Conservation (phyloP, 1,140 invertebrate genomes). For the Polypedilum pembai region DNA sequence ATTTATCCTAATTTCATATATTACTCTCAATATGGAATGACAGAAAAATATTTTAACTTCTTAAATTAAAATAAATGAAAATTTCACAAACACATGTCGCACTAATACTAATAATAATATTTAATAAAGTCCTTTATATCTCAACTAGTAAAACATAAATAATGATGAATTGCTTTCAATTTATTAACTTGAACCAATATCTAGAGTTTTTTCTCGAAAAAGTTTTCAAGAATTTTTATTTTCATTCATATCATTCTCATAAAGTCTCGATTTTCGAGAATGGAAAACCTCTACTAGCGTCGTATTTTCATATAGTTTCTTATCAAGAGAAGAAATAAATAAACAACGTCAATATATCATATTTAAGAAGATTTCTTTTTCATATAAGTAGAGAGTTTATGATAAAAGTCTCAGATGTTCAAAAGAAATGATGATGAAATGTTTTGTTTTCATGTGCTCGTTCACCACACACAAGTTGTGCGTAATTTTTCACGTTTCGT, state of each 20-base stretch:
- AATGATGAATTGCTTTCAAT: slow-evolving; percentile 26
- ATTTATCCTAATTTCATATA: too few relatives aligned
- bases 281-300: too few relatives aligned
- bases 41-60: too few relatives aligned
- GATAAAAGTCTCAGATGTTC: slow-evolving; percentile 1
- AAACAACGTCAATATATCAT: slow-evolving; percentile 26
- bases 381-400: neutral
- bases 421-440: slow-evolving; percentile 7
- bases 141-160: neutral
- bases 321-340: neutral
- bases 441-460: neutral
- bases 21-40: too few relatives aligned
- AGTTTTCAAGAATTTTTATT: too few relatives aligned
- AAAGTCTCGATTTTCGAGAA: too few relatives aligned
- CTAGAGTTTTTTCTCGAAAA: neutral
- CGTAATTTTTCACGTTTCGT: slow-evolving; percentile 7
- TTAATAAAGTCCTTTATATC: neutral
- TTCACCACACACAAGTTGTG: neutral
- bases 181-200: slow-evolving; percentile 2
- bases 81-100: neutral
- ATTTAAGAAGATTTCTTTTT: slow-evolving; percentile 8
- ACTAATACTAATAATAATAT: neutral
- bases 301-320: too few relatives aligned
- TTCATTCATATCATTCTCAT: neutral
- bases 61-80: too few relatives aligned